phyloP scores from a whole-genome alignment of 2,888 invertebrate species.

The Xestia ashworthii region DNA sequence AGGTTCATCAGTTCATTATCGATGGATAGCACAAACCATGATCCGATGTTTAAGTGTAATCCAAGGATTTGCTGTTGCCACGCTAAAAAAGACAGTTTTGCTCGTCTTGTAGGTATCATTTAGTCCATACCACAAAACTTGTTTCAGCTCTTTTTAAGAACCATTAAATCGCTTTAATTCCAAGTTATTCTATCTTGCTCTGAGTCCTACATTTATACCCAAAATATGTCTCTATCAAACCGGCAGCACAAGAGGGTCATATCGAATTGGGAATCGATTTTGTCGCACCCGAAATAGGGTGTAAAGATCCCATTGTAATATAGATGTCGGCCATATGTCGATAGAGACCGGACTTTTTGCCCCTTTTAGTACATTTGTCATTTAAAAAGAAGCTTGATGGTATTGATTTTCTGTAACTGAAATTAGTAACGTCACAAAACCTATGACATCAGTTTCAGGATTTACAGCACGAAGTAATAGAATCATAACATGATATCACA shows the following conservation, averaged over 20 bases:
- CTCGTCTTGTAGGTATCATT: background rate
- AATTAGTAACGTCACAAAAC: background rate
- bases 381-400: slow-evolving; percentile 56
- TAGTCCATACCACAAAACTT: background rate
- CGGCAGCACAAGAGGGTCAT: slow-evolving; percentile 85
- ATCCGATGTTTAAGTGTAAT: background rate
- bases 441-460: background rate
- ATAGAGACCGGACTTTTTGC: slow-evolving; percentile 71
- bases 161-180: slow-evolving; percentile 17
- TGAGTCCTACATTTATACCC: slow-evolving; percentile 55
- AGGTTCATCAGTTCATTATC: background rate
- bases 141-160: background rate
- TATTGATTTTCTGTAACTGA: slow-evolving; percentile 19
- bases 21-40: background rate
- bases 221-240: slow-evolving; percentile 79
- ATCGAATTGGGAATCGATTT: slow-evolving; percentile 89
- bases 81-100: background rate
- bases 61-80: background rate
- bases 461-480: background rate
- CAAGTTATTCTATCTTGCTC: slow-evolving; percentile 29
- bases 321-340: slow-evolving; percentile 88
- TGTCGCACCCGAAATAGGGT: slow-evolving; percentile 89
- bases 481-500: background rate
- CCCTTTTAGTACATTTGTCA: slow-evolving; percentile 65
- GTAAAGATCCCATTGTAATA: slow-evolving; percentile 88